Evolutionary conservation across 2,888 invertebrate species (phyloP).

Genomic region (Gerris lacustris): DNA sequence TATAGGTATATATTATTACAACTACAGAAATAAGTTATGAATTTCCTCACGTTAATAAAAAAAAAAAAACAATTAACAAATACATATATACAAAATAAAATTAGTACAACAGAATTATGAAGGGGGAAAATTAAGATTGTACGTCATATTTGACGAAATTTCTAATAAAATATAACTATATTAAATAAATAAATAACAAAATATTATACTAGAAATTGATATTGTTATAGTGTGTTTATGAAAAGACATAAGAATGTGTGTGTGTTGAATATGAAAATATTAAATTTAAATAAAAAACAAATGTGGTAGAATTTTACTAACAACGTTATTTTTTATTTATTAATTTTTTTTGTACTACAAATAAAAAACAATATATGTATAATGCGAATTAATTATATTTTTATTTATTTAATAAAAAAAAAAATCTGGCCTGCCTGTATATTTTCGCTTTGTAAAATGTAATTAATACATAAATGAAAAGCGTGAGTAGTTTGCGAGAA

Average conservation of each 20-base stretch:
- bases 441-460: background rate
- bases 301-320: too few species aligned
- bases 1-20: too few species aligned
- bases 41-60: too few species aligned
- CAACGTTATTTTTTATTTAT: too few species aligned
- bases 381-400: background rate
- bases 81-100: too few species aligned
- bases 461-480: background rate
- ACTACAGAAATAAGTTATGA: too few species aligned
- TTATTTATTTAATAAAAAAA: background rate
- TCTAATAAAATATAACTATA: background rate
- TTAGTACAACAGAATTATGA: too few species aligned
- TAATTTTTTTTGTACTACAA: too few species aligned
- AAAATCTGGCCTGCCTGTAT: background rate
- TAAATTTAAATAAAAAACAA: background rate
- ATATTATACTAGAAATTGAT: background rate
- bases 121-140: constrained; percentile 14
- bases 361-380: background rate
- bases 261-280: background rate
- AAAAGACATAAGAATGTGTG: background rate
- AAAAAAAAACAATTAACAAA: too few species aligned
- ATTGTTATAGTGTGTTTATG: constrained; percentile 1
- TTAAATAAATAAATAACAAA: background rate
- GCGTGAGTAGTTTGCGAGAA: too few species aligned
- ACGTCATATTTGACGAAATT: constrained; percentile 26